These are phyloP conservation scores for Babyrousa celebensis DNA, from an alignment of 2,797 vertebrate species.

Conservation along the genomic window DNA sequence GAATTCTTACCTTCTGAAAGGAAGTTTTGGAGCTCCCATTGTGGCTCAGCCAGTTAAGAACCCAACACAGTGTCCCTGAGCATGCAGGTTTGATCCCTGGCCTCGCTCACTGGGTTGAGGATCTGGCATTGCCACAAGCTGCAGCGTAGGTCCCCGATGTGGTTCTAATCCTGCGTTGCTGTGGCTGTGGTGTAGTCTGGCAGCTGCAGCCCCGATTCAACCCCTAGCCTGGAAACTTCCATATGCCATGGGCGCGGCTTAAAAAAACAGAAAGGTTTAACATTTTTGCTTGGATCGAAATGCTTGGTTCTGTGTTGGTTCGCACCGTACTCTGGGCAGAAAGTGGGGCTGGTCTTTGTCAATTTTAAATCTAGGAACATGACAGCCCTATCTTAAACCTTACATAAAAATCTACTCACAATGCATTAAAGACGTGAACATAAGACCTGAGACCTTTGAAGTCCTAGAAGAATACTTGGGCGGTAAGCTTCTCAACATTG, in stretches of 20 bases:
- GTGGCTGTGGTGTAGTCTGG: too few species aligned
- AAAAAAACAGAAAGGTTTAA: neutral
- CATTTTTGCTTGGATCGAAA: neutral
- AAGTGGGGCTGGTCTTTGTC: neutral
- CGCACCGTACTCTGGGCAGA: neutral
- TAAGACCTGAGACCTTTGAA: neutral
- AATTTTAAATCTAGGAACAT: neutral
- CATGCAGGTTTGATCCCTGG: too few species aligned
- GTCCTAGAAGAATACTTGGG: neutral
- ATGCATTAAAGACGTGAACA: neutral
- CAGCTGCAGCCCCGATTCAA: too few species aligned
- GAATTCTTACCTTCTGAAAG: conserved; percentile 27
- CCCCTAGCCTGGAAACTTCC: too few species aligned
- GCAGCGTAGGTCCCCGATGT: too few species aligned
- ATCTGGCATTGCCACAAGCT: too few species aligned
- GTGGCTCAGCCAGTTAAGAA: too few species aligned
- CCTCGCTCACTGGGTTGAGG: too few species aligned
- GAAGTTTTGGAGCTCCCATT: too few species aligned
- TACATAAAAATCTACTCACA: neutral
- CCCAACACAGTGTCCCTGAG: too few species aligned
- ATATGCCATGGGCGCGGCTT: too few species aligned
- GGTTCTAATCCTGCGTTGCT: too few species aligned
- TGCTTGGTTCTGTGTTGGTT: conserved; percentile 8
- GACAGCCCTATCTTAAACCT: neutral
- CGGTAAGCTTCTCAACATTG: neutral